phyloP scores from a whole-genome alignment of 2,888 invertebrate species.

The Selenia dentaria region DNA sequence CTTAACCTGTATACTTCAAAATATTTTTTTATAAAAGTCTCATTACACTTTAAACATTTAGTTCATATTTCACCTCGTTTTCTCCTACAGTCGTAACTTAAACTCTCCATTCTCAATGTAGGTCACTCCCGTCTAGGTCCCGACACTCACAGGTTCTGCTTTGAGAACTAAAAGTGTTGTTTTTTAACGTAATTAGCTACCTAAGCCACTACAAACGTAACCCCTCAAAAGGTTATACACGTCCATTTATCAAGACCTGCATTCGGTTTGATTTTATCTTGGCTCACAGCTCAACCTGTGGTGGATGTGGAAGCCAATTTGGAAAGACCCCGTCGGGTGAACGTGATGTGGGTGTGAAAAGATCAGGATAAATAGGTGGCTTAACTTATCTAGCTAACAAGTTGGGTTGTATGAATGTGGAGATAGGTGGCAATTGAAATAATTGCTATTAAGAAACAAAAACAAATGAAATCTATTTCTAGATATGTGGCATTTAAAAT shows the following conservation, averaged over 20 bases:
- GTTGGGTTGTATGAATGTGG: slow-evolving; percentile 13
- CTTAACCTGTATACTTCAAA: no score
- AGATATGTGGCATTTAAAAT: no score
- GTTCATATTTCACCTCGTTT: not conserved
- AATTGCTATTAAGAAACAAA: no score
- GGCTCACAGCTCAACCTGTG: slow-evolving; percentile 21
- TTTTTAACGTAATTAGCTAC: slow-evolving; percentile 75
- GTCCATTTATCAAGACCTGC: slow-evolving; percentile 37
- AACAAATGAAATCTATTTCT: no score
- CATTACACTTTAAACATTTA: no score
- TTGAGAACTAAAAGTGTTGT: slow-evolving; percentile 62
- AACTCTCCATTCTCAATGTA: slow-evolving; percentile 36
- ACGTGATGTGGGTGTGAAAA: slow-evolving; percentile 4
- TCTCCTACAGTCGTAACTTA: slow-evolving; percentile 1
- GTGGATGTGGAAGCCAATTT: slow-evolving; percentile 21
- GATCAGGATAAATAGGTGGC: slow-evolving; percentile 18
- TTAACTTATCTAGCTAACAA: slow-evolving; percentile 26
- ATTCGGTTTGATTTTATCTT: not conserved
- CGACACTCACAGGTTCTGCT: slow-evolving; percentile 42
- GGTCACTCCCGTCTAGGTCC: slow-evolving; percentile 59
- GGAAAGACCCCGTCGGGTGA: slow-evolving; percentile 20
- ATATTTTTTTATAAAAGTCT: no score
- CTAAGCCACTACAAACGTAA: slow-evolving; percentile 51
- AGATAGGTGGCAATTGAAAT: slow-evolving; percentile 15
- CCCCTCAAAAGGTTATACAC: slow-evolving; percentile 44